Percentiles rank a stretch among this genome's conserved stretches.
Evolutionary conservation across 2,113 vertebrate genomes (phyloP).

Genomic region (Mus pahari): DNA sequence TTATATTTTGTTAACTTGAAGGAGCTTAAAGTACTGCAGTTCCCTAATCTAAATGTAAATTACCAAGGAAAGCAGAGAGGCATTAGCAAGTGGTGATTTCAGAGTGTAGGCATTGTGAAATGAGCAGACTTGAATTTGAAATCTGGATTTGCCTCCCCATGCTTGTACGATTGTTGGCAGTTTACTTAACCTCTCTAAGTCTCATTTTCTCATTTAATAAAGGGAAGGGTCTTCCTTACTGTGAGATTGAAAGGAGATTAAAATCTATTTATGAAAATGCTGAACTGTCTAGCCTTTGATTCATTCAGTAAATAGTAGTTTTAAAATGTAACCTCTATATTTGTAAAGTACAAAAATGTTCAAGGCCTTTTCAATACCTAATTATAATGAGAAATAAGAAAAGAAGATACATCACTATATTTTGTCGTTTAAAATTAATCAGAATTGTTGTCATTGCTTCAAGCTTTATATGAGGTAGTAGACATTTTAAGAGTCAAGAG

Average conservation of each 20-base stretch:
- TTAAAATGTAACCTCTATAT: slow-evolving; percentile 17
- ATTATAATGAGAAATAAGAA: background rate
- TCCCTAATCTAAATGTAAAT: slow-evolving; percentile 48
- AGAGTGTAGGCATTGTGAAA: slow-evolving; percentile 5
- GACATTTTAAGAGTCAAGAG: slow-evolving; percentile 17
- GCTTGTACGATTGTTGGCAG: background rate
- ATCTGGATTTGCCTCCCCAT: background rate
- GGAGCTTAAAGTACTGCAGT: background rate
- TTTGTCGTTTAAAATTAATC: background rate
- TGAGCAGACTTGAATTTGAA: slow-evolving; percentile 44
- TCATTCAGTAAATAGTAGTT: slow-evolving; percentile 36
- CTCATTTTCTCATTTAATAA: slow-evolving; percentile 11
- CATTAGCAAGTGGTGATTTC: slow-evolving; percentile 9
- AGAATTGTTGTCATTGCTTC: background rate
- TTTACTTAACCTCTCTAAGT: slow-evolving; percentile 34
- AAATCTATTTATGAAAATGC: slow-evolving; percentile 52
- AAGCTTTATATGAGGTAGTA: background rate
- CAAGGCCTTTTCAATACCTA: background rate
- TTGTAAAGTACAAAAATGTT: slow-evolving; percentile 15
- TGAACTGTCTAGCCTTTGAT: background rate
- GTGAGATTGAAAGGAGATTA: slow-evolving; percentile 38
- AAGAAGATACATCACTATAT: background rate
- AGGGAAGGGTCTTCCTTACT: background rate
- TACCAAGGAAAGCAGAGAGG: background rate
- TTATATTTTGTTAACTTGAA: slow-evolving; percentile 50